Evolutionary conservation across 2,888 invertebrate genomes (phyloP).

Genomic region (Agrilus mali): DNA sequence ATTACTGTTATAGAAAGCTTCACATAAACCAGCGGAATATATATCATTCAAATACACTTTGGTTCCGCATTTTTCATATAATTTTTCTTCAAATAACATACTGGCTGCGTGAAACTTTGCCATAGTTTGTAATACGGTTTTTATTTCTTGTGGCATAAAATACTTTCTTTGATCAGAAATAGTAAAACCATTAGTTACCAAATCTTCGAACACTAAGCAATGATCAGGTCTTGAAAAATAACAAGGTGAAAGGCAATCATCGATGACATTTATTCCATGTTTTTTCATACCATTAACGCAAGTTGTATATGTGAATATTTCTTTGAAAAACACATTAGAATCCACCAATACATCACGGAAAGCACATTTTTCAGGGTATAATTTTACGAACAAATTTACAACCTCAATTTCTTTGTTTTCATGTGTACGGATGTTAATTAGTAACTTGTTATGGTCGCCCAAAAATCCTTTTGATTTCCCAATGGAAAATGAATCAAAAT

Average conservation of each 20-base stretch:
- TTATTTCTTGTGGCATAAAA: constrained; percentile 21
- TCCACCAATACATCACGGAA: constrained; percentile 12
- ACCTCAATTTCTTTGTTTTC: constrained; percentile 6
- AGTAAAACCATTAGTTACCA: constrained; percentile 23
- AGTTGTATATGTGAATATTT: constrained; percentile 28
- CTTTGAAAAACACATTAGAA: constrained; percentile 18
- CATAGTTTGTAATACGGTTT: constrained; percentile 21
- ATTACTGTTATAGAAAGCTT: constrained; percentile 21
- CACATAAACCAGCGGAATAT: constrained; percentile 22
- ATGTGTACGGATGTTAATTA: constrained; percentile 10
- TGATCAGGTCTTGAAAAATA: constrained; percentile 11
- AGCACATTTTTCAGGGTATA: constrained; percentile 12
- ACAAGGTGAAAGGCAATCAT: constrained; percentile 8
- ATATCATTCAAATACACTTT: constrained; percentile 19
- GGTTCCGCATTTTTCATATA: constrained; percentile 11
- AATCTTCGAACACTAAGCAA: constrained; percentile 30
- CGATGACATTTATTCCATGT: constrained; percentile 15
- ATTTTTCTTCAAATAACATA: constrained; percentile 27
- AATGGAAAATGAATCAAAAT: constrained; percentile 11
- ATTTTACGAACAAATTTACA: constrained; percentile 20
- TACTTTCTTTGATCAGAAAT: constrained; percentile 16
- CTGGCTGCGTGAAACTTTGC: constrained; percentile 28
- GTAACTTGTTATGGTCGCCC: constrained; percentile 20
- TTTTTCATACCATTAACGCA: constrained; percentile 27
- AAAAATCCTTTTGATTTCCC: constrained; percentile 18